Conservation (phyloP, 2,888 invertebrate genomes). For the Drosophila antonietae region DNA sequence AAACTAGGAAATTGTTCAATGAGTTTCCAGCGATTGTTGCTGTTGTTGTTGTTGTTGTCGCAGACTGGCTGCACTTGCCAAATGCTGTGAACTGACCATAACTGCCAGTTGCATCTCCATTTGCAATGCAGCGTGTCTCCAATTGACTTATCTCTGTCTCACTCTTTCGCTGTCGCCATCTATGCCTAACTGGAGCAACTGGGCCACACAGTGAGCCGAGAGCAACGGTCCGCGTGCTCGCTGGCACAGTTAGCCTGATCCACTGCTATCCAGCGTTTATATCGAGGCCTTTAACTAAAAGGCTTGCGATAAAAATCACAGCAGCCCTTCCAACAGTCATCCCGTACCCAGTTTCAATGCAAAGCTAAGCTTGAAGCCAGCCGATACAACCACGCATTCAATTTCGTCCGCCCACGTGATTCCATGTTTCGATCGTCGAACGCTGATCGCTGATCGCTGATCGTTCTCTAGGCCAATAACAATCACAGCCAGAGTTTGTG, state of each 20-base stretch:
- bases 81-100: conserved; percentile 42
- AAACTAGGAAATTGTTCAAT: conserved; percentile 69
- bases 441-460: conserved; percentile 27
- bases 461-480: conserved; percentile 75
- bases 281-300: conserved; percentile 68
- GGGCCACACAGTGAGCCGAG: conserved; percentile 62
- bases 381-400: conserved; percentile 61
- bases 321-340: conserved; percentile 43
- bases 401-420: conserved; percentile 70
- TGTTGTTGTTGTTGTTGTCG: conserved; percentile 15
- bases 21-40: conserved; percentile 31
- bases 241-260: conserved; percentile 40
- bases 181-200: conserved; percentile 51
- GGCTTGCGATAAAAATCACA: conserved; percentile 67
- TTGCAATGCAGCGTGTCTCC: conserved; percentile 25
- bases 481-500: conserved; percentile 52
- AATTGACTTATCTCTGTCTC: neutral
- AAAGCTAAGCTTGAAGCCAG: conserved; percentile 13
- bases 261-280: conserved; percentile 33
- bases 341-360: conserved; percentile 31
- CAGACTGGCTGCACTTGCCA: conserved; percentile 39
- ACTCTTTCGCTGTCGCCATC: conserved; percentile 10
- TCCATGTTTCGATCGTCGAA: conserved; percentile 50
- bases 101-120: conserved; percentile 39
- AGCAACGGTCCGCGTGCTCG: conserved; percentile 16